Evolutionary conservation across 2,888 invertebrate species (phyloP).

Genomic region (Xestia sexstrigata): DNA sequence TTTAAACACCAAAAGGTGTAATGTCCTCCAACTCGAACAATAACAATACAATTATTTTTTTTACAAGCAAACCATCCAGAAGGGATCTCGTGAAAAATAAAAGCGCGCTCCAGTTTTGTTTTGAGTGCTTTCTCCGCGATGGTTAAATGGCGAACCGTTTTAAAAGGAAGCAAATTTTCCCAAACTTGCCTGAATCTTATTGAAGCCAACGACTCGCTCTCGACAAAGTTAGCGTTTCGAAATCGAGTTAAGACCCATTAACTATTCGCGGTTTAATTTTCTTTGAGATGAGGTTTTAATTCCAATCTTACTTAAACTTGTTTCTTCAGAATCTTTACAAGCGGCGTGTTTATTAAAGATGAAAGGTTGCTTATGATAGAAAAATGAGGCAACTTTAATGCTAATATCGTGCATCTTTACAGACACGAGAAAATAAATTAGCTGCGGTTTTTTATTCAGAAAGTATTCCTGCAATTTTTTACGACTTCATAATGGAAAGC

Average conservation of each 20-base stretch:
- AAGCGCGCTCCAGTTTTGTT: conserved; percentile 69
- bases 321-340: conserved; percentile 70
- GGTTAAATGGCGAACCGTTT: conserved; percentile 77
- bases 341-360: conserved; percentile 75
- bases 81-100: conserved; percentile 69
- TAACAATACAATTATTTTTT: conserved; percentile 74
- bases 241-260: conserved; percentile 88
- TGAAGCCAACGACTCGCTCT: conserved; percentile 84
- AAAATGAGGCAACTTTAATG: conserved; percentile 59
- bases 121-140: conserved; percentile 70
- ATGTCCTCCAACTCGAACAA: conserved; percentile 69
- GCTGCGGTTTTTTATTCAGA: neutral
- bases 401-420: conserved; percentile 27
- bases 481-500: neutral
- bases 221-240: conserved; percentile 84
- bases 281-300: conserved; percentile 85
- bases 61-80: conserved; percentile 64
- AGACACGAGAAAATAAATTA: conserved; percentile 6
- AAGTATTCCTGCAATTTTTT: neutral
- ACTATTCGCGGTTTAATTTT: conserved; percentile 88
- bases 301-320: conserved; percentile 78
- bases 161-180: conserved; percentile 82
- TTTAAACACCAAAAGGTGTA: conserved; percentile 57
- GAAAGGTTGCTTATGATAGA: conserved; percentile 70
- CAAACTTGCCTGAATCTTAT: conserved; percentile 84